Base-by-base conservation (phyloP, 35 echinoderm and acorn worm genomes). In the Diadema setosum region DNA sequence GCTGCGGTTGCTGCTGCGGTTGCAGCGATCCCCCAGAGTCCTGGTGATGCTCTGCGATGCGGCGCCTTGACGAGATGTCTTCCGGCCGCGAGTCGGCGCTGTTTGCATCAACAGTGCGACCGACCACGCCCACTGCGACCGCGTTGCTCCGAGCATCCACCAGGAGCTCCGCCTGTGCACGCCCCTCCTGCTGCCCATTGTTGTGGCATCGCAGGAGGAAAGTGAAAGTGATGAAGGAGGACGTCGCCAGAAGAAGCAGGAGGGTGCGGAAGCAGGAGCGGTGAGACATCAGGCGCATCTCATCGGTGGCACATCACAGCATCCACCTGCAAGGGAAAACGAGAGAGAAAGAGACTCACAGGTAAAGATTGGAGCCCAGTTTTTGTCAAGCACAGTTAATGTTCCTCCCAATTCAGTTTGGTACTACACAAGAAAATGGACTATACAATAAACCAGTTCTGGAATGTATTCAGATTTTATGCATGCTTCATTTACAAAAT, bases 141-240 rank as follows among this genome's bases (percentile, higher is more conserved):
- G 44, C 36, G 11, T 78, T 78, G 40, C 73, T 41, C 1, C 73
- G 33, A 11, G 73, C 73, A 11, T 34, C 73, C 14, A 78, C 9
- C 27, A 78, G 73, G 73, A 78, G 73, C n/a, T 78, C 73, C 3
- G 73, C 73, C 36, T 78, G 12, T 16, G 25, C 73, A 4, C 44
- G 21, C 34, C 44, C 73, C 17, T 78, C 73, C 2, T 34, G 73
- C 35, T 41, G 27, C 5, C 34, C 39, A 41, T 61, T 46, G 2
- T 61, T 61, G 46, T 86, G 45, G 40, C 83, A 86, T 2, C 60
- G 83, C 23, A 86, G 83, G n/a, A 86, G 83, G 59, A 86, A 86
- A 23, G 61, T 70, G 60, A 86, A 69, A 2, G 83, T 86, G 83
- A 86, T 64, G 58, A 86, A 70, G 15, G 60, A 65, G 59, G 83